Conservation (phyloP, 1,140 invertebrate species). For the Conopomorpha cramerella region DNA sequence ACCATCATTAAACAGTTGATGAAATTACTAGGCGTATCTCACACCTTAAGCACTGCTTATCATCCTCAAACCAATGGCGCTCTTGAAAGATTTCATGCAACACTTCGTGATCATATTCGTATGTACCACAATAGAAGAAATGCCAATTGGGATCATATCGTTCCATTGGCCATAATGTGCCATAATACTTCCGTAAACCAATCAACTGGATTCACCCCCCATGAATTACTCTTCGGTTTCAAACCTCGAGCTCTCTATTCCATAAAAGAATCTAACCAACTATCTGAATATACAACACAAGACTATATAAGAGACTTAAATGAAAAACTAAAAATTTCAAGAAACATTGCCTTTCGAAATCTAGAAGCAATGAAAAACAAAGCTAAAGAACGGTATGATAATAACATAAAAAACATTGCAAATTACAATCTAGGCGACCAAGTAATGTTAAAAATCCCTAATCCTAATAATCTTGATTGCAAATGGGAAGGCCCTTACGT, state of each 20-base stretch:
- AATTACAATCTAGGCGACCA: neutral
- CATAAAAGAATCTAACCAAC: too few species aligned
- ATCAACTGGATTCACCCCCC: neutral
- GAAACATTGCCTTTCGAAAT: neutral
- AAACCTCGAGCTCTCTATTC: neutral
- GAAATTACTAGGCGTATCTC: neutral
- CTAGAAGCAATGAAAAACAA: neutral
- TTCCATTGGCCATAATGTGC: neutral
- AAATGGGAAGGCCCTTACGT: neutral
- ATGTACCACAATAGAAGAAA: neutral
- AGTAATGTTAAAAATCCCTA: neutral
- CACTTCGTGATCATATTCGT: neutral
- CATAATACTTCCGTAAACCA: neutral
- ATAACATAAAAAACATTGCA: neutral
- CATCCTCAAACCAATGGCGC: neutral
- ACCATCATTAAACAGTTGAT: neutral
- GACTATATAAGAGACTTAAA: neutral
- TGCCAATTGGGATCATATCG: neutral
- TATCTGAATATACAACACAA: neutral
- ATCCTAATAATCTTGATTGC: neutral
- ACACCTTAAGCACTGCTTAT: neutral
- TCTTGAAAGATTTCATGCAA: neutral
- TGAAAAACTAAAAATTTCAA: neutral
- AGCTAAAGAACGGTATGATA: neutral
- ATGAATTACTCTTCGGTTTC: neutral